phyloP scores from a whole-genome alignment of 2,888 invertebrate genomes.

The Mythimna ferrago region DNA sequence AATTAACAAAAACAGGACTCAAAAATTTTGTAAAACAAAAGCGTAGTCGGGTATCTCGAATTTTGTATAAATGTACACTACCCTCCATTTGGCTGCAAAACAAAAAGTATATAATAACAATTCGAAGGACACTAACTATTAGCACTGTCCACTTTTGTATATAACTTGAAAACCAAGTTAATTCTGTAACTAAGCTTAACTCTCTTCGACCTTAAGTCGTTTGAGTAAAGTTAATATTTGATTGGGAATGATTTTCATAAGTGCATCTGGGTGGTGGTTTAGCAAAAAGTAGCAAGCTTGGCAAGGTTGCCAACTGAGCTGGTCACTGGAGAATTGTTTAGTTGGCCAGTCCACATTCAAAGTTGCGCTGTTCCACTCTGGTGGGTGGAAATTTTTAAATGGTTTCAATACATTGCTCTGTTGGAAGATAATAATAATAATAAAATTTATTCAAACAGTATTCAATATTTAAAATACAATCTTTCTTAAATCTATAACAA shows the following conservation, averaged over 20 bases:
- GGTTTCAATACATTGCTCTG: constrained; percentile 66
- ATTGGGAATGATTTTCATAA: constrained; percentile 11
- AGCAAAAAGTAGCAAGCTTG: constrained; percentile 78
- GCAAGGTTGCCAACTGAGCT: constrained; percentile 79
- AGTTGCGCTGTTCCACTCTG: constrained; percentile 66
- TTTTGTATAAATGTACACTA: constrained; percentile 59
- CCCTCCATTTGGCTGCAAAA: constrained; percentile 78
- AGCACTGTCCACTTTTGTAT: constrained; percentile 83
- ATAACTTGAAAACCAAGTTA: constrained; percentile 68
- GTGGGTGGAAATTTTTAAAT: constrained; percentile 61
- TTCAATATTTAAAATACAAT: too few relatives aligned
- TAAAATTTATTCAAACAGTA: too few relatives aligned
- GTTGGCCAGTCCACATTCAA: constrained; percentile 77
- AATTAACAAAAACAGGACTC: constrained; percentile 56
- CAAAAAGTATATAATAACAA: constrained; percentile 83
- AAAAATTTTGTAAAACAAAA: constrained; percentile 54
- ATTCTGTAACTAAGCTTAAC: constrained; percentile 5
- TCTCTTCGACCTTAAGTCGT: neutral
- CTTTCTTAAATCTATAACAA: too few relatives aligned
- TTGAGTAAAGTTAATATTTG: constrained; percentile 35
- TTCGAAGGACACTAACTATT: constrained; percentile 82
- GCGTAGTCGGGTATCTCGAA: constrained; percentile 42
- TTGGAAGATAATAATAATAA: neutral
- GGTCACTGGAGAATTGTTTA: constrained; percentile 86
- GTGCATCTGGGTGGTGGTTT: constrained; percentile 46